Base-by-base conservation (phyloP, 2,797 vertebrate genomes). In the Pelochelys cantorii region DNA sequence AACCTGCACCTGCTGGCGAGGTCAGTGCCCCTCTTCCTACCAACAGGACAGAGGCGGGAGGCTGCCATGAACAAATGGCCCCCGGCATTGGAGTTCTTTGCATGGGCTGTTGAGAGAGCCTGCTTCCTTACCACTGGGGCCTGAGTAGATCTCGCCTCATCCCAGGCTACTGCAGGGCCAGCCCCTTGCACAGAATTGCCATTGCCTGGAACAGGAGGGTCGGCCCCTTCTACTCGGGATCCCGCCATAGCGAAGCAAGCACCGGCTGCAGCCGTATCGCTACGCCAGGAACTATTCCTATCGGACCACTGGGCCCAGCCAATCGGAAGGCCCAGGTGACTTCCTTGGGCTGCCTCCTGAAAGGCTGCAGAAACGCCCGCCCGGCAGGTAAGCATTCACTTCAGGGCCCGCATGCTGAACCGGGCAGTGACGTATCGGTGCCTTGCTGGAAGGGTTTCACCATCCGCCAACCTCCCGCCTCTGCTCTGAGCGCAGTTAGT, bases 351-450 rank as follows among this genome's bases (percentile, higher is more conserved):
- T 37, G 81, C 2, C 12, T 91, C 48, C 53, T 75, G 27, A 55
- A 74, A 79, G 52, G 7, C 42, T 91, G 62, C 14, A 87, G 53
- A 79, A 84, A 13, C 62, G 9, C 2, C 1, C 4, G 75, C 22
- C 71, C 55, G 59, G 59, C 85, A 81, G 27, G 60, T 54, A 91
- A 53, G 81, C 60, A 83, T 62, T 0, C 59, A 27, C 74, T 27
- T 75, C 42, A 14, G 62, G 31, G 37, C 82, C 79, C 17, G 68
- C 68, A 77, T 57, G 42, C 15, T 4, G 68, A 79, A 7, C 37
- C 48, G 37, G 5, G 95, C 90, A 96, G 71, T 84, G 88, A 90
- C 56, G 86, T 92, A 91, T 90, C 93, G 96, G 81, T 96, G 83
- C 88, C 77, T 92, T 90, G 29, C 92, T 95, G 83, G 77, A 96